Conservation (phyloP, 2,888 invertebrate species). For the Leptura quadrifasciata region DNA sequence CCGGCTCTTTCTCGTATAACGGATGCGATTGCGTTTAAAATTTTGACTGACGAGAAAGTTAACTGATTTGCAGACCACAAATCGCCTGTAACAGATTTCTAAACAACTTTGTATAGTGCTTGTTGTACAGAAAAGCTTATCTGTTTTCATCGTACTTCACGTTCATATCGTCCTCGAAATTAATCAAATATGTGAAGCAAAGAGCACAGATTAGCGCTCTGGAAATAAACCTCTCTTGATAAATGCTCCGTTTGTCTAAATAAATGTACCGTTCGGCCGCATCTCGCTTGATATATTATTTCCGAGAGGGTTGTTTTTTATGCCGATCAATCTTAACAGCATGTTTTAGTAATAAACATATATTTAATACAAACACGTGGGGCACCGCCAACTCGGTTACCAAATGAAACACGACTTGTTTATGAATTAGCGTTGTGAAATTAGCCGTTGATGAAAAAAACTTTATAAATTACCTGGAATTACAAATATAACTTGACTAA, state of each 20-base stretch:
- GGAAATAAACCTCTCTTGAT: conserved; percentile 67
- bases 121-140: conserved; percentile 48
- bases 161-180: conserved; percentile 45
- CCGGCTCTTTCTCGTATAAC: neutral
- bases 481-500: conserved; percentile 20
- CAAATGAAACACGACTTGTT: conserved; percentile 49
- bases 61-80: conserved; percentile 25
- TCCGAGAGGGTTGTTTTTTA: conserved; percentile 68
- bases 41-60: neutral
- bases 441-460: conserved; percentile 31
- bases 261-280: conserved; percentile 69
- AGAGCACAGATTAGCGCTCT: conserved; percentile 65
- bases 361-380: conserved; percentile 63
- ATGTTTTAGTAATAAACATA: conserved; percentile 67
- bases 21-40: neutral
- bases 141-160: conserved; percentile 40
- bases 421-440: conserved; percentile 50
- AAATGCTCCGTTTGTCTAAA: conserved; percentile 70
- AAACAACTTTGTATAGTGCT: conserved; percentile 39
- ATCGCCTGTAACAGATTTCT: conserved; percentile 31
- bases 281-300: conserved; percentile 69
- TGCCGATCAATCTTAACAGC: conserved; percentile 64
- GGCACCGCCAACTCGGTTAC: conserved; percentile 42
- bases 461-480: conserved; percentile 29
- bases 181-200: conserved; percentile 62